A percentile compares a stretch with the other conserved stretches of the same genome.
phyloP scores from a whole-genome alignment of 1,140 invertebrate genomes.

The Cyphomyrmex costatus region DNA sequence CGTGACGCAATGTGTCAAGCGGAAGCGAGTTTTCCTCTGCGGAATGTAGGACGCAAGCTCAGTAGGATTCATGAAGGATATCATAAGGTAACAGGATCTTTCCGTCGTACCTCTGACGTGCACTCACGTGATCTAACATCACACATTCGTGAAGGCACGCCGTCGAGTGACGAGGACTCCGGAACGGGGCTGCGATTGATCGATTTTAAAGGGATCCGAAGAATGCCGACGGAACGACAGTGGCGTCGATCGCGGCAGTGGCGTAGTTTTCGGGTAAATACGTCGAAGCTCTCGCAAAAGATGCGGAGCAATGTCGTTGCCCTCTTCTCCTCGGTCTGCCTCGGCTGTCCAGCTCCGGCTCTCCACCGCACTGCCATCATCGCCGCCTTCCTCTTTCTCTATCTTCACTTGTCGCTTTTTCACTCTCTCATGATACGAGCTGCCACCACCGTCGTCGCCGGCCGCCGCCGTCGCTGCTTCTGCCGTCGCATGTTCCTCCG shows the following conservation, averaged over 20 bases:
- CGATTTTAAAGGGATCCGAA: slow-evolving; percentile 71
- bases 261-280: slow-evolving; percentile 83
- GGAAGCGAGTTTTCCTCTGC: not conserved
- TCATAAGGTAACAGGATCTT: not conserved
- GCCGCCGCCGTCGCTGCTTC: slow-evolving; percentile 32
- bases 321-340: slow-evolving; percentile 76
- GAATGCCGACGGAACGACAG: slow-evolving; percentile 63
- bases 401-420: slow-evolving; percentile 46
- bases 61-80: not conserved
- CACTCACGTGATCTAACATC: not conserved
- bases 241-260: slow-evolving; percentile 60
- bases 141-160: not conserved
- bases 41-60: slow-evolving; percentile 1
- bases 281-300: slow-evolving; percentile 78
- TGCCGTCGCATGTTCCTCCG: slow-evolving; percentile 28
- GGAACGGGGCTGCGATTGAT: slow-evolving; percentile 58
- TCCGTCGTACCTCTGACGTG: not conserved
- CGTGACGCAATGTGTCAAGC: not conserved
- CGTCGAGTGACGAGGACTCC: slow-evolving; percentile 21
- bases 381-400: slow-evolving; percentile 34
- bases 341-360: slow-evolving; percentile 58
- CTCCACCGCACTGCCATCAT: slow-evolving; percentile 6
- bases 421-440: slow-evolving; percentile 63
- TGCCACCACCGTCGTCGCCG: slow-evolving; percentile 66
- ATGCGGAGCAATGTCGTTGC: slow-evolving; percentile 76